Evolutionary conservation across 1,140 invertebrate genomes (phyloP), one percentile per base, ranked within the genome.

Genomic region (Holotrichia oblita): DNA sequence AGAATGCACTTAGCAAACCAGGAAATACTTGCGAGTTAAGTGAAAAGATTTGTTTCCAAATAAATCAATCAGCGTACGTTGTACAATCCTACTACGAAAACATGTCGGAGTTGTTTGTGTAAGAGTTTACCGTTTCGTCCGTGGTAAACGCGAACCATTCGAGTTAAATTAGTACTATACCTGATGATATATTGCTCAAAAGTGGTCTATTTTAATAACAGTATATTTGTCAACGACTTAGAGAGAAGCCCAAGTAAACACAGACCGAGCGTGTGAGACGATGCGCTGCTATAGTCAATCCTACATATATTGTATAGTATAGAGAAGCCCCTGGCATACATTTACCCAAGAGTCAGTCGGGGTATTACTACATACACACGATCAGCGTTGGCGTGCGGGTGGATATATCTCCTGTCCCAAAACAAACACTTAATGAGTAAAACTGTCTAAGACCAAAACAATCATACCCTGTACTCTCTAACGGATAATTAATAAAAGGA

Each of bases 401-500:
- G 76, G 40, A 74, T 74, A 77, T 80, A 81, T 81, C 27, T 34
- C 80, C 78, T 76, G 77, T 82, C 77, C 79, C 80, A 81, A 82
- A 80, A 82, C 81, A 82, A 82, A 82, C 81, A 82, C 77, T 81
- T 82, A 82, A 82, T 82, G 81, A 82, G 81, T 81, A 82, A 81
- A 81, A 81, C 81, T 82, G 81, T 82, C 81, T 81, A 80, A 78
- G 81, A 79, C 81, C 80, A 77, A 82, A 80, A 81, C 81, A 82
- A 82, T 82, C 80, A 82, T 80, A 64, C 76, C 79, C 27, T 2
- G 27, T 34, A 34, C 4, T 81, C 79, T 82, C 80, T 79, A 80
- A 81, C 78, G 78, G 80, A 81, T 80, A 82, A 81, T 82, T 82
- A 82, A n/a, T n/a, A n/a, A 82, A 79, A 81, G 81, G 80, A 82